Base-by-base conservation (phyloP, 2,797 vertebrate species). In the Hephaestus fuliginosus region DNA sequence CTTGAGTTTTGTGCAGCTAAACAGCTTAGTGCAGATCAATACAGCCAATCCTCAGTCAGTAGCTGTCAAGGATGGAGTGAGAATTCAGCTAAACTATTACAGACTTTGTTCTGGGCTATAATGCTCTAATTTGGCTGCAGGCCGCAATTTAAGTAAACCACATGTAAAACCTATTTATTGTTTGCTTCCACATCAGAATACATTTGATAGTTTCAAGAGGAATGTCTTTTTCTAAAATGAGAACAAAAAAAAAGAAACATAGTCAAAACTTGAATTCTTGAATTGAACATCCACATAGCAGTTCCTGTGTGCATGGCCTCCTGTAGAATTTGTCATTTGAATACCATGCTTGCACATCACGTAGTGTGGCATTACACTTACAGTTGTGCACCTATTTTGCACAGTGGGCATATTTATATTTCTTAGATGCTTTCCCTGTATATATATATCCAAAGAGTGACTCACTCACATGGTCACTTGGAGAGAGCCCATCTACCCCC, bases 1-100 rank as follows among this genome's bases (percentile, higher is more conserved):
- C 52, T 30, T 78, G 69, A 65, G 22, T 89, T 86, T 71, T 84
- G 60, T 83, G 84, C 55, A 62, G 65, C 72, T 78, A 43, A 80
- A 77, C 83, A 82, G 87, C 81, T 77, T 72, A 85, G 74, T n/a
- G 61, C 41, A 44, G 84, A 91, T 92, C 86, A 80, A 92, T 91
- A 83, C 53, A 55, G 52, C 70, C 71, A 52, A 82, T 64, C 64
- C 48, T 81, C 58, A 76, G 79, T 83, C 81, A 71, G 90, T 81
- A 66, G 55, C 81, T 91, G 85, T 89, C 82, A 76, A 73, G 74
- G 63, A 80, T 66, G 62, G 76, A 89, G 74, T 49, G 72, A 85
- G 58, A 84, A 88, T 83, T 83, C 72, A 83, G 76, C 82, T 78
- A 58, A 89, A 78, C 81, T 75, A 65, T 88, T 74, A 56, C 44